These are phyloP conservation scores for Steatocranus sp. DNA, from an alignment of 2,797 vertebrate species.

Conservation along the genomic window DNA sequence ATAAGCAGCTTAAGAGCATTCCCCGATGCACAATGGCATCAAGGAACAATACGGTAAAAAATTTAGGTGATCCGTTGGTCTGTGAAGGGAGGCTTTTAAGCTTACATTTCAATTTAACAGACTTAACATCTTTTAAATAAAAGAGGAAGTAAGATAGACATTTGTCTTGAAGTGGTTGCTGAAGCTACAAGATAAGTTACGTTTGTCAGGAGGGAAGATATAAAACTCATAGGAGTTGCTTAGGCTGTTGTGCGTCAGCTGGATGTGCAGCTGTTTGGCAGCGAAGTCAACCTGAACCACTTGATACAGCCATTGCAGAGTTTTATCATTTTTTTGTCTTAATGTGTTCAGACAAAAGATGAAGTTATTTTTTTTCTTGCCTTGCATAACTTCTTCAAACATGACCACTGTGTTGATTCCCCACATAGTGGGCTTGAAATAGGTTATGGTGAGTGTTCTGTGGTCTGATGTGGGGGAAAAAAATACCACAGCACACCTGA, in stretches of 20 bases:
- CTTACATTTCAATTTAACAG: background rate
- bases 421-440: background rate
- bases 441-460: accelerated
- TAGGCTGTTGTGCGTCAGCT: background rate
- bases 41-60: background rate
- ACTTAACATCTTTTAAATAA: background rate
- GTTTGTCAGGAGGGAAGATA: background rate
- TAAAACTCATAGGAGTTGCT: background rate
- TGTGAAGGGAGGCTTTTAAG: background rate
- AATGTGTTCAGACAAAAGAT: accelerated
- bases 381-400: background rate
- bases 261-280: background rate
- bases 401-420: background rate
- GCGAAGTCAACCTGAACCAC: background rate
- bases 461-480: background rate
- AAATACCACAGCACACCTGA: background rate
- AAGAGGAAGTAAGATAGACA: background rate
- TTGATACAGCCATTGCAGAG: accelerated
- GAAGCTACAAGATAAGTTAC: background rate
- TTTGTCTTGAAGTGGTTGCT: background rate
- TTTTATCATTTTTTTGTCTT: background rate
- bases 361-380: background rate
- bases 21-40: background rate
- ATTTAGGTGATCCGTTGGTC: background rate
- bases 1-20: background rate